These are phyloP conservation scores for Lordiphosa clarofinis DNA, from an alignment of 1,140 invertebrate genomes.

Conservation along the genomic window DNA sequence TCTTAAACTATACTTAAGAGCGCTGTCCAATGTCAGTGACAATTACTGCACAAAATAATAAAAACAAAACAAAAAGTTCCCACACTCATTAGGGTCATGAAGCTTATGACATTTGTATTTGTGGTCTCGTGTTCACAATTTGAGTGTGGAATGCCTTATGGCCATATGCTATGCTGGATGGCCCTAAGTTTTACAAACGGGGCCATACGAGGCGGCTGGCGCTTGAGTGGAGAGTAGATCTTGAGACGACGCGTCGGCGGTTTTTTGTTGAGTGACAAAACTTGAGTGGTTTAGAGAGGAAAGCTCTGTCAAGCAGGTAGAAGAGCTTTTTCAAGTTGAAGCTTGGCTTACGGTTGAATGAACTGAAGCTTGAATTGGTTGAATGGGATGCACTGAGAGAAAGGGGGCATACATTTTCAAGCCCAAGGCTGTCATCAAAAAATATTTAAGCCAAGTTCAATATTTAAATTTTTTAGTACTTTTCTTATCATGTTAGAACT, in stretches of 20 bases:
- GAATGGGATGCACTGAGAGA: slow-evolving; percentile 2
- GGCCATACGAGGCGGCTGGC: slow-evolving; percentile 3
- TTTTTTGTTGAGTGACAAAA: slow-evolving; percentile 20
- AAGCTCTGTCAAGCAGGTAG: slow-evolving; percentile 38
- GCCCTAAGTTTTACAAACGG: slow-evolving; percentile 23
- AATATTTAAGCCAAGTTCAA: no score
- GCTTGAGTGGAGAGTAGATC: slow-evolving; percentile 37
- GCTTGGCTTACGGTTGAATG: slow-evolving; percentile 51
- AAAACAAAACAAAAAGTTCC: slow-evolving; percentile 44
- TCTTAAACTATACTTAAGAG: slow-evolving; percentile 52
- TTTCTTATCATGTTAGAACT: no score
- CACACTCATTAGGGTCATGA: slow-evolving; percentile 68
- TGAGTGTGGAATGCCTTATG: slow-evolving; percentile 19
- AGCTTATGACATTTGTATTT: slow-evolving; percentile 23
- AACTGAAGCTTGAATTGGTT: slow-evolving; percentile 31
- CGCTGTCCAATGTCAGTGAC: slow-evolving; percentile 10
- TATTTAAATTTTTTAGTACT: no score
- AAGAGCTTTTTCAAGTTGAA: slow-evolving; percentile 37
- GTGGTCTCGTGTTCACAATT: slow-evolving; percentile 67
- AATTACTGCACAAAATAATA: slow-evolving; percentile 13
- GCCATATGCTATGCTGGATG: background rate
- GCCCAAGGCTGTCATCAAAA: no score
- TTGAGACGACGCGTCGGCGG: slow-evolving; percentile 50
- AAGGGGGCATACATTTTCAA: no score
- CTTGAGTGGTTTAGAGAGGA: slow-evolving; percentile 41